Evolutionary conservation across 2,113 vertebrate species (phyloP).

Genomic region (Rostratula benghalensis): DNA sequence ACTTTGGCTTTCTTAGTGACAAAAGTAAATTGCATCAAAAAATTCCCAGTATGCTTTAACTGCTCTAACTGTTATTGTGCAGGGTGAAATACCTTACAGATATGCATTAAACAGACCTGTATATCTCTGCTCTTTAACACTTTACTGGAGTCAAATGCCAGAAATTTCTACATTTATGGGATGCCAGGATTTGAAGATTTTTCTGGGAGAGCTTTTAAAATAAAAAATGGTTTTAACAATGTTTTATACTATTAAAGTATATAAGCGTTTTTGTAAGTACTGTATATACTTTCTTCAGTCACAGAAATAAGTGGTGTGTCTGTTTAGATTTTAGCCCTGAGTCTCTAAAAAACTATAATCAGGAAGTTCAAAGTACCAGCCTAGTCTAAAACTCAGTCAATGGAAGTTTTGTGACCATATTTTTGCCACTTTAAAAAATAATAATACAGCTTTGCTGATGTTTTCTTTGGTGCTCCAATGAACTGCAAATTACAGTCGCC

Average conservation of each 20-base stretch:
- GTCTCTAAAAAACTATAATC: constrained; percentile 13
- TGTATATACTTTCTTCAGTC: not conserved
- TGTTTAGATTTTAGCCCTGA: not conserved
- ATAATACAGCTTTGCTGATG: not conserved
- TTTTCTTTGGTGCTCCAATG: not conserved
- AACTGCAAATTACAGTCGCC: not conserved
- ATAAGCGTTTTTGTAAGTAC: not conserved
- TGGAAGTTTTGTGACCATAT: not conserved
- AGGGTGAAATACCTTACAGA: not conserved
- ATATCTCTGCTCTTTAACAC: not conserved
- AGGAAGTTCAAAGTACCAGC: not conserved
- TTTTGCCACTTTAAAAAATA: constrained; percentile 3
- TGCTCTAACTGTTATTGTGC: rapidly evolving
- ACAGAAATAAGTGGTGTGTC: not conserved
- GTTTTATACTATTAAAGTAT: not conserved
- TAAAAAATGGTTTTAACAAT: not conserved
- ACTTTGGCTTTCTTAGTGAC: not conserved
- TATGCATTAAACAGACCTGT: not conserved
- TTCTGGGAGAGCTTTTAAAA: constrained; percentile 9
- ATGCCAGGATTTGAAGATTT: not conserved
- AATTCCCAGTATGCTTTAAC: not conserved
- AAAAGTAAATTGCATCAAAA: not conserved
- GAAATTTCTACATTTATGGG: not conserved
- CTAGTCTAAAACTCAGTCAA: not conserved
- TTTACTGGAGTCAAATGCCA: not conserved